Evolutionary conservation across 92 coral and sea anemone species (phyloP), one percentile per base, ranked within the genome.

Genomic region (Montipora capitata): DNA sequence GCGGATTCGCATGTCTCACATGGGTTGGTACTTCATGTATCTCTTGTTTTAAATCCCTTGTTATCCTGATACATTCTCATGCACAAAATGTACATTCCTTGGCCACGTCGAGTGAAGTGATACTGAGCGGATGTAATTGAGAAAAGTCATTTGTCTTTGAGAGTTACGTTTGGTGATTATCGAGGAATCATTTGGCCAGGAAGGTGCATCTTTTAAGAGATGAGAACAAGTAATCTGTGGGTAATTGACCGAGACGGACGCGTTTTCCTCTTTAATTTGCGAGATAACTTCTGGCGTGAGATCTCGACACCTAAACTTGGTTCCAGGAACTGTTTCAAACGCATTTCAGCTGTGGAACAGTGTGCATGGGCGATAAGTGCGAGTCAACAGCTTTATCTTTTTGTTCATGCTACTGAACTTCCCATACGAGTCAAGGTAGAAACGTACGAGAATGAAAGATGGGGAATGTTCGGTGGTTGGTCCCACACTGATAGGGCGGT

Each of bases 291-390:
- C 3, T 95, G 98, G 98, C 94, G 80, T 10, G 86, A 88, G n/a
- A 85, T 95, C 44, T 85, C 96, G 10, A 93, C 98, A 7, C 98
- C 98, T 3, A 81, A 88, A 41, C 96, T 95, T 64, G 94, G 96
- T 40, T 95, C 98, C 1, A 88, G 98, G 63, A 95, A 95, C 83
- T 95, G 96, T 86, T 95, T 97, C 74, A 97, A 97, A 79, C 96
- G 99, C 38, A 80, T 97, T 52, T 94, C 98, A 44, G 98, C 99
- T 0, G 98, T 93, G 3, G 92, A 86, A 52, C 69, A 88, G 13
- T 97, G 99, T 96, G 99, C 99, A 8, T 97, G 98, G 96, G 98
- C 99, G 27, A 93, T 97, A n/a, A 96, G 94, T 20, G 98, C 98
- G 11, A 96, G 94, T 84, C 99, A 97, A 64, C 94, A 94, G 40